These are phyloP conservation scores for Papilio elwesi DNA, from an alignment of 2,888 invertebrate species.

Conservation along the genomic window DNA sequence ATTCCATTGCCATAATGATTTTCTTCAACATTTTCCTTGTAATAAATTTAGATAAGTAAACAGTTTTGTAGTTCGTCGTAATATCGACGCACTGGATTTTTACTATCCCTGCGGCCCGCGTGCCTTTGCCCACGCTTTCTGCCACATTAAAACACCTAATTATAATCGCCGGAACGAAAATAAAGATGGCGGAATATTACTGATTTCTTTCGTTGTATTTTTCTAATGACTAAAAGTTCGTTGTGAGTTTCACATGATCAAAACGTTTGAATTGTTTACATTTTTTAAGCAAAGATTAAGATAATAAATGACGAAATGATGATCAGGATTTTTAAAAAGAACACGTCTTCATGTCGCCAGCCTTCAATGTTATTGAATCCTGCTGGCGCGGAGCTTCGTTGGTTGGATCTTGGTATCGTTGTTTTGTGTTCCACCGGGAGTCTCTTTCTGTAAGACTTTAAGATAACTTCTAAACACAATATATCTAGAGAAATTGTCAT, in stretches of 20 bases:
- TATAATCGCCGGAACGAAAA: constrained; percentile 30
- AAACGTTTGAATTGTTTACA: not conserved
- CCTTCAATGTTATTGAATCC: no score
- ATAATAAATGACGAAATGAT: no score
- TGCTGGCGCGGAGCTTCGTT: no score
- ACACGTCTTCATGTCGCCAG: no score
- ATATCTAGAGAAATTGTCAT: no score
- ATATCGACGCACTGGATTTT: constrained; percentile 20
- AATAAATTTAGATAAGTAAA: constrained; percentile 28
- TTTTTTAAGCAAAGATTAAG: no score
- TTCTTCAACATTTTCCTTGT: constrained; percentile 9
- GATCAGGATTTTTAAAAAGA: no score
- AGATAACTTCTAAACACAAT: no score
- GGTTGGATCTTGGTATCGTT: no score
- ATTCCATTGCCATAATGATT: not conserved
- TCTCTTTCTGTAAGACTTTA: no score
- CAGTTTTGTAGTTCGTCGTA: constrained; percentile 9
- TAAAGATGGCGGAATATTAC: constrained; percentile 20
- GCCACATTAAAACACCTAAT: constrained; percentile 25
- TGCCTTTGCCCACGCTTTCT: constrained; percentile 23
- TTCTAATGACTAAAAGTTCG: not conserved
- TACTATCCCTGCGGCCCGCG: constrained; percentile 19
- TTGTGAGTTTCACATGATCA: not conserved
- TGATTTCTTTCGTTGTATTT: constrained; percentile 7
- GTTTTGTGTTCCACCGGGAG: no score